Evolutionary conservation across 64 coral and sea anemone species (phyloP).

Genomic region (Trachythela sp.): DNA sequence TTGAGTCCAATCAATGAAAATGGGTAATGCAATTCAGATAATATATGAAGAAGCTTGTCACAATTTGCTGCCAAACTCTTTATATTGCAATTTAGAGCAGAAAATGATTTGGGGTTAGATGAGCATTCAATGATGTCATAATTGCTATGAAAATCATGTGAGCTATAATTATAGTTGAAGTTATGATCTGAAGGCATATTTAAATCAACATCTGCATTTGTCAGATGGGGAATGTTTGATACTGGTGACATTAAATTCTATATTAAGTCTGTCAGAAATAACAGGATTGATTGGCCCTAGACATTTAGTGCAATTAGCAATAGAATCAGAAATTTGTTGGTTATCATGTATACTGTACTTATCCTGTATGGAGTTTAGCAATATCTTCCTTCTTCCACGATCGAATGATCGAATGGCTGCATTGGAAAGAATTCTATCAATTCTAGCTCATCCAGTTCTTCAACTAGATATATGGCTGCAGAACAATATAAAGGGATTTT

Average conservation of each 20-base stretch:
- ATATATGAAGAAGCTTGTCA: neutral
- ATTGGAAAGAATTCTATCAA: too few relatives aligned
- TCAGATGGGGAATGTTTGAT: too few relatives aligned
- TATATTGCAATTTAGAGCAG: slow-evolving; percentile 3
- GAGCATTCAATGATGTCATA: neutral
- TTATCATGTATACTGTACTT: slow-evolving; percentile 1
- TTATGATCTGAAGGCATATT: too few relatives aligned
- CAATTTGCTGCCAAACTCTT: slow-evolving; percentile 9
- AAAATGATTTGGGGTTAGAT: neutral
- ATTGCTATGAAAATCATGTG: slow-evolving; percentile 19
- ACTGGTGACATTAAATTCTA: too few relatives aligned
- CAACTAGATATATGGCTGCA: too few relatives aligned
- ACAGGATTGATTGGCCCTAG: neutral
- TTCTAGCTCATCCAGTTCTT: too few relatives aligned
- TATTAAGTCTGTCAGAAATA: too few relatives aligned
- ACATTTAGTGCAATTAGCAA: neutral
- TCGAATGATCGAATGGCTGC: too few relatives aligned
- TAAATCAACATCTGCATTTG: too few relatives aligned
- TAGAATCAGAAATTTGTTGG: neutral
- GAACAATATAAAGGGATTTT: too few relatives aligned
- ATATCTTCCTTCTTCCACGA: neutral
- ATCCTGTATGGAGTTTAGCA: slow-evolving; percentile 20
- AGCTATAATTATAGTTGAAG: too few relatives aligned
- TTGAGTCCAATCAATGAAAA: too few relatives aligned
- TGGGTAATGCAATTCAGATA: slow-evolving; percentile 9